Percentiles rank a stretch among this genome's conserved stretches.
phyloP scores from a whole-genome alignment of 2,888 invertebrate species.

The Nephrocerus scutellatus region DNA sequence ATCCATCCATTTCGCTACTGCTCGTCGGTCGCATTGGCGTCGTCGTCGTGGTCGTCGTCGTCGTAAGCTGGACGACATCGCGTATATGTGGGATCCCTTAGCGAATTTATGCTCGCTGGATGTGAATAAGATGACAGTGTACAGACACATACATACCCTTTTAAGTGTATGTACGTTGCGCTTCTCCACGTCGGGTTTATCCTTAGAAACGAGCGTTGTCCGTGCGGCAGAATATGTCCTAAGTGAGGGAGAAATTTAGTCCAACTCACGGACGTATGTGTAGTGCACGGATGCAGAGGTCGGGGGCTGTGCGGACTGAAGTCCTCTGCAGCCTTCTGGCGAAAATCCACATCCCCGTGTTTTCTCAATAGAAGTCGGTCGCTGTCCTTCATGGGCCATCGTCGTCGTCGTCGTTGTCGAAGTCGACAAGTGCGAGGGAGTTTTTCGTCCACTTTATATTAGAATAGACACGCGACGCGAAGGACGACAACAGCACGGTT shows the following conservation, averaged over 20 bases:
- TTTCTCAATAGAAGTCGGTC: constrained; percentile 22
- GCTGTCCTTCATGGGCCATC: no score
- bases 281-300: no score
- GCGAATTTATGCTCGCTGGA: no score
- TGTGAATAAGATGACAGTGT: constrained; percentile 24
- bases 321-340: constrained; percentile 19
- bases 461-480: no score
- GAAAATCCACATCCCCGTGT: constrained; percentile 23
- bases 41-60: constrained; percentile 9
- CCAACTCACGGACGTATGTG: no score
- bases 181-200: constrained; percentile 9
- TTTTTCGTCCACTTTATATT: constrained; percentile 23
- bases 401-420: no score
- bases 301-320: constrained; percentile 14
- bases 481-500: no score
- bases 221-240: constrained; percentile 17
- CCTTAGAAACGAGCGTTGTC: no score
- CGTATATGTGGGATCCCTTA: constrained; percentile 16
- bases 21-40: not conserved
- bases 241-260: constrained; percentile 19
- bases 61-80: constrained; percentile 17
- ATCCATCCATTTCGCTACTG: constrained; percentile 16
- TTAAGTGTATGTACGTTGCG: constrained; percentile 1
- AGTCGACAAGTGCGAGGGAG: constrained; percentile 18
- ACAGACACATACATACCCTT: constrained; percentile 9